Evolutionary conservation across 2,113 vertebrate species (phyloP), one percentile per base, ranked within the genome.

Genomic region (Callionymus lyra): DNA sequence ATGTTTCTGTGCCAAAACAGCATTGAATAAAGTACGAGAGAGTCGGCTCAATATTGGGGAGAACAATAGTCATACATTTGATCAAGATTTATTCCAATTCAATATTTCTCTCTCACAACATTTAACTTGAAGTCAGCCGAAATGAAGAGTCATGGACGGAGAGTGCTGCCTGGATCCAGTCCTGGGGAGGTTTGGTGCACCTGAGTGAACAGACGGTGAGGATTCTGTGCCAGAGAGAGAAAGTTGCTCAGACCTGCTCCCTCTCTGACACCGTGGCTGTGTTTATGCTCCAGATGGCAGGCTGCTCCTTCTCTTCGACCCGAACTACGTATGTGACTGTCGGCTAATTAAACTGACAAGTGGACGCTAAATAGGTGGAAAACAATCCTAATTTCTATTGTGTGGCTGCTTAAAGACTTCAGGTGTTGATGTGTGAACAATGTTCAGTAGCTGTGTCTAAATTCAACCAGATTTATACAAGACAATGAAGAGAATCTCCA

Each of bases 261-360:
- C 56, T 63, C 56, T 34, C 58, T 54, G 49, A 63, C 50, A 65
- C 58, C 65, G 56, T 38, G 36, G 34, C 44, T 45, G 63, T 63
- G 67, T 64, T 70, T 59, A 67, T 61, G 49, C 50, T 63, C 51
- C 84, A 85, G 81, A 83, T 82, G 82, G 73, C 38, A 4, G 19
- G 34, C 38, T 10, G 70, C 51, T 72, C 58, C 56, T 51, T 50
- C 32, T n/a, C 59, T 47, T 60, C 68, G 69, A 63, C 54, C 54
- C 42, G 43, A 52, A 65, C 59, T 67, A 58, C 49, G 65, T 63
- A n/a, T n/a, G n/a, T n/a, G n/a, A n/a, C 67, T 61, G 56, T n/a
- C n/a, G n/a, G n/a, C n/a, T 67, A 66, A 73, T 69, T 53, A 32
- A 65, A 66, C 66, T 55, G 42, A 70, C 60, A 47, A 61, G 51